phyloP scores from a whole-genome alignment of 2,888 invertebrate genomes.

The Lasioglossum figueresi region DNA sequence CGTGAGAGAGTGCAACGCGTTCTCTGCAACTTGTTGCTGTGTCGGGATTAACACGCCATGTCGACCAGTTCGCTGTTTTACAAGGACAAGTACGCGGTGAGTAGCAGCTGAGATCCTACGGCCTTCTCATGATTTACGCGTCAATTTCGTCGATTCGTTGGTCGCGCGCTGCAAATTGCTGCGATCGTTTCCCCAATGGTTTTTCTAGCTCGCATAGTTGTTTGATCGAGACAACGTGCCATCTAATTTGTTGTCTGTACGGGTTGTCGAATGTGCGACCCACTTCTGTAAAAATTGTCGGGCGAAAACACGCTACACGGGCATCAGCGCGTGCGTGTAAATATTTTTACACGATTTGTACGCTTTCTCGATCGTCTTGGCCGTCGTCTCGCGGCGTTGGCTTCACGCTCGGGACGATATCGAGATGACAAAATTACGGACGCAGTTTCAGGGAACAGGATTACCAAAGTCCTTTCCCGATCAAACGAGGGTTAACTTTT shows the following conservation, averaged over 20 bases:
- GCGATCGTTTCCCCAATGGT: not conserved
- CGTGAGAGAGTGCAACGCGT: constrained; percentile 44
- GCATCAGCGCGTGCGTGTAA: not conserved
- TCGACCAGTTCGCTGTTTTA: constrained; percentile 82
- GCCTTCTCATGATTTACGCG: not conserved
- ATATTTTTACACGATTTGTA: constrained; percentile 5
- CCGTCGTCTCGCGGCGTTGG: not conserved
- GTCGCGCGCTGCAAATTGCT: not conserved
- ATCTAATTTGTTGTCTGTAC: not conserved
- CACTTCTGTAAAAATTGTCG: constrained; percentile 25
- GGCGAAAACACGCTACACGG: not conserved
- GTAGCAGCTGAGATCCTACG: constrained; percentile 51
- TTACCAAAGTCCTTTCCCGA: not conserved
- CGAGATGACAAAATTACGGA: not conserved
- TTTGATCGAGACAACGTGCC: not conserved
- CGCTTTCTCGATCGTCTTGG: constrained; percentile 30
- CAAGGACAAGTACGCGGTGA: constrained; percentile 82
- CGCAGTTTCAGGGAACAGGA: not conserved
- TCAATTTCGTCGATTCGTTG: not conserved
- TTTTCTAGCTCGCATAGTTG: not conserved
- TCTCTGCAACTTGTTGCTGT: constrained; percentile 52
- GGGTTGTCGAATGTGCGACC: constrained; percentile 8
- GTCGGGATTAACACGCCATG: constrained; percentile 72
- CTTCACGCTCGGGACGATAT: no score
- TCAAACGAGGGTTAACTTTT: not conserved